Conservation (phyloP, 2,113 vertebrate species). For the Gracilinanus agilis region DNA sequence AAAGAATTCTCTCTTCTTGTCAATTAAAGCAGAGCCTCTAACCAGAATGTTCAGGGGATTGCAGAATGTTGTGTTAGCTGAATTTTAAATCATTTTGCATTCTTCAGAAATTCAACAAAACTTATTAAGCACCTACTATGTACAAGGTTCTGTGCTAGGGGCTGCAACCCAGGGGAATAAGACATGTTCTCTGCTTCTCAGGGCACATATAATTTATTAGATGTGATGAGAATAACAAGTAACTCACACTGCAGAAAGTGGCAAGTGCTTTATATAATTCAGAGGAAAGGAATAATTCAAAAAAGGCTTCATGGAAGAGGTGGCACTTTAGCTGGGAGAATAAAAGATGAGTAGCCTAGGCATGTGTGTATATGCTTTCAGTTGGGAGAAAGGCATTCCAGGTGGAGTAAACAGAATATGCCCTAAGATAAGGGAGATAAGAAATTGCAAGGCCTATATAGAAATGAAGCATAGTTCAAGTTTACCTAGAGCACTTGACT, state of each 20-base stretch:
- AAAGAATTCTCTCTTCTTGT: not conserved
- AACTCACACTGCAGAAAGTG: not conserved
- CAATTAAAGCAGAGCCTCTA: not conserved
- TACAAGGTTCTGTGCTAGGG: not conserved
- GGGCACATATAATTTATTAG: not conserved
- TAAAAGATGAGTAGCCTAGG: not conserved
- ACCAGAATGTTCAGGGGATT: not conserved
- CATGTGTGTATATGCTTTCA: no score
- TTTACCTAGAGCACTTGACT: not conserved
- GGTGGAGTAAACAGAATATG: not conserved
- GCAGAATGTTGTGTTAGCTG: not conserved
- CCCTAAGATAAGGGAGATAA: not conserved
- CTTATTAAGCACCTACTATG: not conserved
- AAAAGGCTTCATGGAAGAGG: not conserved
- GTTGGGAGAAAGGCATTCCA: not conserved
- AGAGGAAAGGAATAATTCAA: not conserved
- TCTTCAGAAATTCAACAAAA: not conserved
- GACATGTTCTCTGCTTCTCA: not conserved
- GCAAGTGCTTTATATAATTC: not conserved
- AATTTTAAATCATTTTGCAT: not conserved
- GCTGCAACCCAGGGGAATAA: not conserved
- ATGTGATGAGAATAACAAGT: not conserved
- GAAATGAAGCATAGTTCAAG: not conserved
- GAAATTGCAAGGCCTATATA: not conserved
- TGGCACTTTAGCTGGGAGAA: not conserved